These are phyloP conservation scores for Nanorana parkeri DNA, from an alignment of 2,113 vertebrate species.

Conservation along the genomic window DNA sequence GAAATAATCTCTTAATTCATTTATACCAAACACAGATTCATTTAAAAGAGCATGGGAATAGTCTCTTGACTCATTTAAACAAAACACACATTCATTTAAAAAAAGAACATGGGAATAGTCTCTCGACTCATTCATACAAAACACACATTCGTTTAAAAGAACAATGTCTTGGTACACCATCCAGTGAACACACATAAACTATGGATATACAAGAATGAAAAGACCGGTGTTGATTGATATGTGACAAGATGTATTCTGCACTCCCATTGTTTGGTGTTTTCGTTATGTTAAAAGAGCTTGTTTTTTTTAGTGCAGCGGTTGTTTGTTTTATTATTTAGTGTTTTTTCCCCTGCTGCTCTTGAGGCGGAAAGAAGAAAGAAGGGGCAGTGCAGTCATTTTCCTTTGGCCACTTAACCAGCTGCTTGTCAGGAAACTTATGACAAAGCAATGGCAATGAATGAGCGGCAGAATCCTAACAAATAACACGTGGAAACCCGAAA, in stretches of 20 bases:
- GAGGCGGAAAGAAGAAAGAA: slow-evolving; percentile 48
- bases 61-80: no score
- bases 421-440: slow-evolving; percentile 67
- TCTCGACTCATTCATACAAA: neutral
- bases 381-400: slow-evolving; percentile 62
- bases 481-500: slow-evolving; percentile 43
- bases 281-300: slow-evolving; percentile 13
- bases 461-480: slow-evolving; percentile 31
- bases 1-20: no score
- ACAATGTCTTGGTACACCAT: neutral
- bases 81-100: neutral
- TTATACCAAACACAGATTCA: no score
- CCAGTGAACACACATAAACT: neutral
- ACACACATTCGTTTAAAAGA: neutral
- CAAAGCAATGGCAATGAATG: slow-evolving; percentile 62
- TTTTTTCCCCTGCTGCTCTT: slow-evolving; percentile 50
- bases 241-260: neutral
- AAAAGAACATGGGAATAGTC: neutral
- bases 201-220: neutral
- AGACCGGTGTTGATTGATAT: neutral
- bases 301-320: slow-evolving; percentile 49
- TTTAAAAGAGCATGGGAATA: no score
- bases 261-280: slow-evolving; percentile 31
- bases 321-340: slow-evolving; percentile 60
- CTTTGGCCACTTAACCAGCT: slow-evolving; percentile 63